These are phyloP conservation scores for Amphipyra tragopoginis DNA, from an alignment of 2,888 invertebrate genomes.

Conservation along the genomic window DNA sequence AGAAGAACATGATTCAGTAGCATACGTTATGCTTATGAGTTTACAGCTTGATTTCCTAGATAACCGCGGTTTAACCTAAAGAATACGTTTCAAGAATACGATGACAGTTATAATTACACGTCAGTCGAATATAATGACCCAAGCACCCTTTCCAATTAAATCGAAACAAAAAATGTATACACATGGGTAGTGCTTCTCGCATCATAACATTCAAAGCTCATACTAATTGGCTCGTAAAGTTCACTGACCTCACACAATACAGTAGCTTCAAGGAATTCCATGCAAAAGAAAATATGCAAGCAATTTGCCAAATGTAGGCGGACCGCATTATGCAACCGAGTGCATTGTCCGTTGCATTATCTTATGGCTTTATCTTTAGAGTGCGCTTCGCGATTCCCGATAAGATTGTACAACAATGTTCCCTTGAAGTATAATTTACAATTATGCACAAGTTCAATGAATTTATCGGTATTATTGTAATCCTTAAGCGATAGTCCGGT, in stretches of 20 bases:
- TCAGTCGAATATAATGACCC: background rate
- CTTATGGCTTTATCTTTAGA: constrained; percentile 61
- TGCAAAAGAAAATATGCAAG: constrained; percentile 50
- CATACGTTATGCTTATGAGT: background rate
- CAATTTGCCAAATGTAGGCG: constrained; percentile 52
- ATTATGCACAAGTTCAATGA: constrained; percentile 27
- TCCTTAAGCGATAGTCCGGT: background rate
- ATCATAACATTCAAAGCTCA: constrained; percentile 37
- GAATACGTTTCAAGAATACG: background rate
- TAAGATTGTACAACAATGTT: constrained; percentile 64
- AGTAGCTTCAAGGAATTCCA: constrained; percentile 46
- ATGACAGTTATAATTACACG: background rate
- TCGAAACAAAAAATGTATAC: background rate
- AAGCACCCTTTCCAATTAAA: constrained; percentile 1
- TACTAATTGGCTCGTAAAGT: constrained; percentile 50
- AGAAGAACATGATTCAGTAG: constrained; percentile 30
- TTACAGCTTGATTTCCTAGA: background rate
- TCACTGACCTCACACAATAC: constrained; percentile 53
- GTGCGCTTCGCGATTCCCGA: constrained; percentile 61
- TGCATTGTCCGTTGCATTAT: constrained; percentile 67
- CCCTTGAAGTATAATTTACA: constrained; percentile 47
- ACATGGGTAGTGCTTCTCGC: constrained; percentile 26
- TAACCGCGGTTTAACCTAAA: background rate
- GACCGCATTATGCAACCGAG: constrained; percentile 66
- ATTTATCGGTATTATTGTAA: constrained; percentile 21